Base-by-base conservation (phyloP, 2,113 vertebrate genomes). In the Bufo bufo region DNA sequence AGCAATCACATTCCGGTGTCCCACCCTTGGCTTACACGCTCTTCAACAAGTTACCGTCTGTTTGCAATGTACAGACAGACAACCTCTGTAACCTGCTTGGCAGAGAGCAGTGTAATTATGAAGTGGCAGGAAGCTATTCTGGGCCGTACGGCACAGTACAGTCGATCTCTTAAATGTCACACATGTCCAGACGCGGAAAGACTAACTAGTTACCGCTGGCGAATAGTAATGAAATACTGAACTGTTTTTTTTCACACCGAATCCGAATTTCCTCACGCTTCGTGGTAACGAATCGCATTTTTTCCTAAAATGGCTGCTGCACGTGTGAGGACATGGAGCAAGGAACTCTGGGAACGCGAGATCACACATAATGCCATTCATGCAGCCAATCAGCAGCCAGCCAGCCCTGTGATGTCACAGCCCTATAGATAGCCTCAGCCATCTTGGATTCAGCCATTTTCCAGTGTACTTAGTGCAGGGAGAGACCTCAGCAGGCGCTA, bases 61-160 rank as follows among this genome's bases (percentile, higher is more conserved):
- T 86, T 47, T 52, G 56, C 59, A 66, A 50, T 58, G 23, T 54
- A 81, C 65, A 82, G 79, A 82, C 77, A 87, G 86, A 82, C 54
- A 81, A 77, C 65, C 79, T 82, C 79, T 75, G 56, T 83, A 82
- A 88, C 86, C 86, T 63, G 86, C 45, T 52, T 82, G 79, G 66
- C 79, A 82, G 49, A 50, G 43, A n/a, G 63, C 45, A 81, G 4
- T 7, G 78, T 77, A 75, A 63, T 88, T 59, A 72, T 54, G 23
- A 80, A 87, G 79, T 82, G 80, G 69, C 86, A 88, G 86, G 65
- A 82, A 88, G 54, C 66, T 82, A 82, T 82, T 82, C 79, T 88
- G 79, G 80, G 33, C 78, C 13, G 69, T 14, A 72, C 66, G 50
- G 54, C 56, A 7, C 14, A 49, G n/a, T n/a, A 49, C 78, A 81